phyloP scores from a whole-genome alignment of 2,113 vertebrate genomes.

The Galemys pyrenaicus region DNA sequence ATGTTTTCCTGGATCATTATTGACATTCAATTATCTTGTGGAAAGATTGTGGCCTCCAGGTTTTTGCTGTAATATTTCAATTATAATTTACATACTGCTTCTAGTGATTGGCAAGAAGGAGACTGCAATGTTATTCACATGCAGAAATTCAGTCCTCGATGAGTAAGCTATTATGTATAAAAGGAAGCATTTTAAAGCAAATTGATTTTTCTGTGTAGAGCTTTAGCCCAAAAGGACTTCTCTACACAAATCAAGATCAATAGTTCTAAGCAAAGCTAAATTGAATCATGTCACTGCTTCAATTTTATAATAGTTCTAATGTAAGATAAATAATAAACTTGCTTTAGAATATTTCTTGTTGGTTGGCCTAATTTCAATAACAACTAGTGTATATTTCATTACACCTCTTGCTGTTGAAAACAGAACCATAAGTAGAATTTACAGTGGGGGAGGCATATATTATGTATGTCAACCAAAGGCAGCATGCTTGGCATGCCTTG shows the following conservation, averaged over 20 bases:
- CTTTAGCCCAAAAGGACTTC: conserved; percentile 76
- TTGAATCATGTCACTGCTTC: conserved; percentile 75
- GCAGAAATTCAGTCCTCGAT: conserved; percentile 58
- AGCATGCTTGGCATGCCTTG: conserved; percentile 44
- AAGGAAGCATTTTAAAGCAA: conserved; percentile 74
- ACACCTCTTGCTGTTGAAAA: conserved; percentile 57
- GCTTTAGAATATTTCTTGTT: conserved; percentile 76
- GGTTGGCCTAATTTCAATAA: conserved; percentile 70
- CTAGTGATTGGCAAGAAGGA: conserved; percentile 25
- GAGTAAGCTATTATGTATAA: conserved; percentile 71
- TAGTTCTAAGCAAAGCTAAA: conserved; percentile 82
- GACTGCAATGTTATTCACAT: conserved; percentile 57
- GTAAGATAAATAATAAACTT: conserved; percentile 80
- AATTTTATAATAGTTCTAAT: conserved; percentile 81
- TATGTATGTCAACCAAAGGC: conserved; percentile 62
- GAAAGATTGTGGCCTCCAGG: conserved; percentile 52
- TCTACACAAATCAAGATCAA: conserved; percentile 80
- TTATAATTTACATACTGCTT: conserved; percentile 65
- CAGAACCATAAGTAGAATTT: conserved; percentile 60
- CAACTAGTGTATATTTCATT: conserved; percentile 60
- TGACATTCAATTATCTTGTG: conserved; percentile 61
- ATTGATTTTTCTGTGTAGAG: conserved; percentile 81
- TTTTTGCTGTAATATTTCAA: conserved; percentile 65
- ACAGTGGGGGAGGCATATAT: not conserved
- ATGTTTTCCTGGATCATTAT: conserved; percentile 53